These are phyloP conservation scores for Andrena flavipes DNA, from an alignment of 2,888 invertebrate genomes.

Conservation along the genomic window DNA sequence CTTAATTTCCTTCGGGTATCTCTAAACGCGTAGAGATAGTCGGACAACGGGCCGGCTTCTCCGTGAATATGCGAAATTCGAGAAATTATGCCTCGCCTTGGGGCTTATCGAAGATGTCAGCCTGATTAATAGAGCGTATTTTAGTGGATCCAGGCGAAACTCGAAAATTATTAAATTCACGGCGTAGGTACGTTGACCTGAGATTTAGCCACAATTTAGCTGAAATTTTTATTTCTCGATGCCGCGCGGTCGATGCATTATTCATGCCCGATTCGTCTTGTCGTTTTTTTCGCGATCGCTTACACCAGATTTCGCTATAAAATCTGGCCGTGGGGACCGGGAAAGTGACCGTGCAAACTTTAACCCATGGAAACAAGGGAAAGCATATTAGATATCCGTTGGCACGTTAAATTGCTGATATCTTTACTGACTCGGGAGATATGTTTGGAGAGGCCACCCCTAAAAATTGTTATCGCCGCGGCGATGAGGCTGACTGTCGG, in stretches of 20 bases:
- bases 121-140: conserved; percentile 66
- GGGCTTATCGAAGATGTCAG: conserved; percentile 43
- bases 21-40: not conserved
- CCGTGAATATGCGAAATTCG: conserved; percentile 21
- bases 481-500: conserved; percentile 6
- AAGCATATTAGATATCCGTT: not conserved
- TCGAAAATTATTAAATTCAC: conserved; percentile 77
- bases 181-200: conserved; percentile 66
- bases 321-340: conserved; percentile 44
- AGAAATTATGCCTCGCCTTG: conserved; percentile 30
- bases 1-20: conserved; percentile 21
- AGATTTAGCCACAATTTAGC: conserved; percentile 33
- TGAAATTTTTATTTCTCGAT: conserved; percentile 67
- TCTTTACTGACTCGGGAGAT: conserved; percentile 21
- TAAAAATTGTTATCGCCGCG: conserved; percentile 44
- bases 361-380: not conserved
- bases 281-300: conserved; percentile 72
- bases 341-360: conserved; percentile 8
- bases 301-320: conserved; percentile 74
- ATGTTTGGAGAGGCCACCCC: conserved; percentile 15
- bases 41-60: not conserved
- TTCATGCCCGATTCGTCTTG: conserved; percentile 77
- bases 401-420: conserved; percentile 13
- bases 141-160: conserved; percentile 51
- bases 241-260: conserved; percentile 75